Conservation (phyloP, 2,113 vertebrate species). For the Benitochromis conjunctus region DNA sequence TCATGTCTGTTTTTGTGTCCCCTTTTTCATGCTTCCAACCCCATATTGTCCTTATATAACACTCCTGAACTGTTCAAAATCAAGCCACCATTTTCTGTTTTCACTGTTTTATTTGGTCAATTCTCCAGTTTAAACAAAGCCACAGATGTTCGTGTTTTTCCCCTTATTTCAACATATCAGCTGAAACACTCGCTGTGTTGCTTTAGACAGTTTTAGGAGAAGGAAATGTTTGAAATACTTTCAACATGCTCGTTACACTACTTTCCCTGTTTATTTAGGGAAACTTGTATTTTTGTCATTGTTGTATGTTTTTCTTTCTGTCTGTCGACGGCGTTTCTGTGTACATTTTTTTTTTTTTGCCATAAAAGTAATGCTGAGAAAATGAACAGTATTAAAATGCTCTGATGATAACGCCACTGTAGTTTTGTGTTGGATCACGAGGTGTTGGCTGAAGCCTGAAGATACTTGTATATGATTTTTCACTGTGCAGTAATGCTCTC, state of each 20-base stretch:
- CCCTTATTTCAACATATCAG: background rate
- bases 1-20: background rate
- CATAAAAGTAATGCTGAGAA: slow-evolving; percentile 41
- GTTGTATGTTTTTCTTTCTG: slow-evolving; percentile 22
- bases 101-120: background rate
- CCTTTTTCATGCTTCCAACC: background rate
- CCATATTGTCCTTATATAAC: background rate
- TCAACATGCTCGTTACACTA: slow-evolving; percentile 30
- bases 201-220: slow-evolving; percentile 1
- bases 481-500: background rate
- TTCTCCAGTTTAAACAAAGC: slow-evolving; percentile 34
- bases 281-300: slow-evolving; percentile 22
- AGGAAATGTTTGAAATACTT: slow-evolving; percentile 55
- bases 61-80: background rate
- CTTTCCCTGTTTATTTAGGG: slow-evolving; percentile 52
- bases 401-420: background rate
- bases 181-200: slow-evolving; percentile 23
- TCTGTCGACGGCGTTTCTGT: slow-evolving; percentile 4
- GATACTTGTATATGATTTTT: background rate
- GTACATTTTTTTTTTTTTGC: slow-evolving; percentile 17
- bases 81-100: background rate
- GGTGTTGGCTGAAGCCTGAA: background rate
- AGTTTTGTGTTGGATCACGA: background rate
- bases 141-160: slow-evolving; percentile 14
- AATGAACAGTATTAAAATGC: slow-evolving; percentile 64